Base-by-base conservation (phyloP, 2,113 vertebrate species). In the Cygnus atratus region DNA sequence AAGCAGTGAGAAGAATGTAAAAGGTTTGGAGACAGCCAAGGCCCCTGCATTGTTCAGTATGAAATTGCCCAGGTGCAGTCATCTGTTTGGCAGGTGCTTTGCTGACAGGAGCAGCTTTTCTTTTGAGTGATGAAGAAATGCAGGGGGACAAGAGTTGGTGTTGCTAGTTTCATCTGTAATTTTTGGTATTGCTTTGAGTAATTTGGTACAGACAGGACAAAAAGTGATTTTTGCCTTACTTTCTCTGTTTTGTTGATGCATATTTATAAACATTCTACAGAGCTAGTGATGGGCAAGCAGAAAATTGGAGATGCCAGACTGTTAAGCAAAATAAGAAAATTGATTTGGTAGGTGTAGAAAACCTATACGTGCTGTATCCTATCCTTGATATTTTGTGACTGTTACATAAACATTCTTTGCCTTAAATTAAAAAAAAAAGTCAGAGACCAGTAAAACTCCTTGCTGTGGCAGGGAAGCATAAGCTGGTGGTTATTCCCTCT, bases 311-410 rank as follows among this genome's bases (percentile, higher is more conserved):
- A 10, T 48, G 31, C 3, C 29, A 37, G 5, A 66, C 8, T 46
- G 17, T 10, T 41, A 83, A 79, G 25, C 12, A 54, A 87, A 88
- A 55, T 43, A 5, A 72, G 18, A 88, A 75, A 63, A 43, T 19
- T 26, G 2, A 81, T 24, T 75, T 48, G 2, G 84, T 57, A 48
- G 9, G 12, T 52, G 13, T 35, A 76, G 13, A 81, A 10, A 9
- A 59, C 9, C 9, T 50, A 4, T 1, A 1, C 33, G 6, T 52
- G 10, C 1, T 1, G 11, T 21, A 12, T 62, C 19, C 41, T 61
- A 19, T 19, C 39, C 31, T 55, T 84, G 16, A 28, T 58, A 31
- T 84, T 75, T 66, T 9, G 41, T 55, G n/a, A 13, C 29, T 86
- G 14, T 55, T 88, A 11, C 3, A 12, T 16, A 41, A 8, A 5